Evolutionary conservation across 2,113 vertebrate genomes (phyloP), one percentile per base, ranked within the genome.

Genomic region (Xiphias gladius): DNA sequence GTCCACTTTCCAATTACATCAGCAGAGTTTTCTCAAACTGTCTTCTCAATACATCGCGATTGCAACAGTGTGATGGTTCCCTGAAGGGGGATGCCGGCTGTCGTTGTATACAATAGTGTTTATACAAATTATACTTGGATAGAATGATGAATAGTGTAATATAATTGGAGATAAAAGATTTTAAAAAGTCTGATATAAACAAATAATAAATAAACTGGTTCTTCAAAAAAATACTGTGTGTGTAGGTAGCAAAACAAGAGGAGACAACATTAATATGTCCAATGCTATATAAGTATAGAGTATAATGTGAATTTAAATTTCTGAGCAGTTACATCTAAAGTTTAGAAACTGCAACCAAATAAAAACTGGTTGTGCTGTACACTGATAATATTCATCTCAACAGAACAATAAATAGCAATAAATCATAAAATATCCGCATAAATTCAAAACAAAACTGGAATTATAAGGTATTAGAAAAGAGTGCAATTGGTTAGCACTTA

Each of bases 141-240:
- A 46, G 76, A 82, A 80, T 75, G 46, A 77, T 57, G 63, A 84
- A 63, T 64, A 54, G 54, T 43, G 30, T 54, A 50, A 74, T 66
- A 35, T 80, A 82, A 84, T 79, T 80, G 52, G 50, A 80, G 32
- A 80, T 43, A 61, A 86, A 89, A 55, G 70, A 71, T 82, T 67
- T 37, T 50, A 82, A 87, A 78, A 64, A 32, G 24, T n/a, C 73
- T 68, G 43, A n/a, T n/a, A 79, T 55, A 66, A 63, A n/a, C 43
- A 22, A 82, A 80, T 68, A 35, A 80, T 55, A 67, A 61, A 28
- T 58, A n/a, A 82, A 80, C 19, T 28, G 22, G 2, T 32, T 80
- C 17, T 67, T 78, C 11, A 22, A 62, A 61, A 22, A 11, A 74
- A 24, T 62, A n/a, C n/a, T n/a, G n/a, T n/a, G n/a, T n/a, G n/a